phyloP scores from a whole-genome alignment of 2,113 vertebrate genomes.

The Cricetomys ansorgei region DNA sequence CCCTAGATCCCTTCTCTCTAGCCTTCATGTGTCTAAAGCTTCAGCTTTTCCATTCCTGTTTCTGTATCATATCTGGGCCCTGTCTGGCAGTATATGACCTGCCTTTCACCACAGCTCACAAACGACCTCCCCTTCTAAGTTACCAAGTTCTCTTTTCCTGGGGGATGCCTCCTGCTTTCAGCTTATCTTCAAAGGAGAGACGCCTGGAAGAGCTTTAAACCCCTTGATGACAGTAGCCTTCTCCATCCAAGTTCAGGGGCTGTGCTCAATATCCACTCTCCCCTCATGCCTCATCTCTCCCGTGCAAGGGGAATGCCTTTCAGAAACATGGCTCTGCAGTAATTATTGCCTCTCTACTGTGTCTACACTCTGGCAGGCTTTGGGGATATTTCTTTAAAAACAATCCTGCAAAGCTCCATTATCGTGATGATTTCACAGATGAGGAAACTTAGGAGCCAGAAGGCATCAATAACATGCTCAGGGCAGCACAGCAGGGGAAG shows the following conservation, averaged over 20 bases:
- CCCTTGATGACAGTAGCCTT: constrained; percentile 26
- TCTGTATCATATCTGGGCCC: neutral
- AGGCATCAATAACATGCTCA: neutral
- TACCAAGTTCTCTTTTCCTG: constrained; percentile 21
- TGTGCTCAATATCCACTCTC: constrained; percentile 16
- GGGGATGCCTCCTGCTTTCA: constrained; percentile 43
- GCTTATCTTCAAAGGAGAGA: constrained; percentile 66
- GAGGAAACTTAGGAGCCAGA: constrained; percentile 35
- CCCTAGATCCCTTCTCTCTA: neutral
- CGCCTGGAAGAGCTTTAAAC: constrained; percentile 34
- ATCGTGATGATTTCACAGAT: constrained; percentile 24
- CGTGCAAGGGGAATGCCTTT: constrained; percentile 30
- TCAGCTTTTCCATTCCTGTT: neutral
- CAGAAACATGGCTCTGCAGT: constrained; percentile 21
- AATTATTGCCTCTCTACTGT: neutral
- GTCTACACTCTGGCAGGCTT: neutral
- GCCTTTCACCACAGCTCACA: constrained; percentile 14
- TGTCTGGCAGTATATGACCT: neutral
- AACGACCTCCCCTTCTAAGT: neutral
- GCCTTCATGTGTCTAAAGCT: neutral
- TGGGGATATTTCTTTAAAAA: constrained; percentile 61
- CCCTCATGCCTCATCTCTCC: constrained; percentile 48
- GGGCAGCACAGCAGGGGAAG: neutral
- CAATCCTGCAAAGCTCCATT: constrained; percentile 8
- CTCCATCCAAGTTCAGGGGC: constrained; percentile 42